Evolutionary conservation across 1,140 invertebrate species (phyloP), one percentile per base, ranked within the genome.

Genomic region (Paraescarpia echinospica): DNA sequence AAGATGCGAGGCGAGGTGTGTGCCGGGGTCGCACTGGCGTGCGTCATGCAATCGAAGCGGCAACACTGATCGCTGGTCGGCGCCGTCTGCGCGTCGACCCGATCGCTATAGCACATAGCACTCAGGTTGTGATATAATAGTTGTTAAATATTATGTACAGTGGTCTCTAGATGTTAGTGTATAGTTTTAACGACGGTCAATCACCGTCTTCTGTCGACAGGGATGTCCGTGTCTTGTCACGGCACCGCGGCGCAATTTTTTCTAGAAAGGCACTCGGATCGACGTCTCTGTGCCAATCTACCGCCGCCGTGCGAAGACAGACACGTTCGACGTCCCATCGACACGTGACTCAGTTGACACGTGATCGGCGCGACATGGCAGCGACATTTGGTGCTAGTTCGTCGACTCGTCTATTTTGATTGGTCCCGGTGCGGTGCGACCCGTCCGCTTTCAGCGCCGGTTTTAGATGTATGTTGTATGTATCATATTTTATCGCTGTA

Each of bases 31-130:
- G 22, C 59, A 77, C 59, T 77, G 2, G 59, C 59, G 48, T 51
- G 8, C 8, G 48, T 51, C 48, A 51, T 51, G 48, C 48, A 51
- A 77, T 77, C 59, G 59, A 77, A 77, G 27, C 59, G 59, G 59
- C 59, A 77, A 77, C 59, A 77, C 4, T 77, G 59, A 31, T 77
- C 59, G 59, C 59, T 18, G 27, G 59, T 77, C 27, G 59, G 22
- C 4, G 59, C 59, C 14, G 59, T 77, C 59, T 77, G 18, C 27
- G 59, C 59, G 59, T 77, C 59, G 59, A 77, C 59, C 18, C 59
- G 59, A 77, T 77, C 59, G 59, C 59, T 77, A 77, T 77, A 77
- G 59, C 59, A 77, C 59, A 77, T 77, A 77, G 59, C 59, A 77
- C 59, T 77, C 59, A 77, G 59, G 59, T 77, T 77, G 59, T 77